Conservation (phyloP, 2,888 invertebrate species). For the Gymnosoma rotundatum region DNA sequence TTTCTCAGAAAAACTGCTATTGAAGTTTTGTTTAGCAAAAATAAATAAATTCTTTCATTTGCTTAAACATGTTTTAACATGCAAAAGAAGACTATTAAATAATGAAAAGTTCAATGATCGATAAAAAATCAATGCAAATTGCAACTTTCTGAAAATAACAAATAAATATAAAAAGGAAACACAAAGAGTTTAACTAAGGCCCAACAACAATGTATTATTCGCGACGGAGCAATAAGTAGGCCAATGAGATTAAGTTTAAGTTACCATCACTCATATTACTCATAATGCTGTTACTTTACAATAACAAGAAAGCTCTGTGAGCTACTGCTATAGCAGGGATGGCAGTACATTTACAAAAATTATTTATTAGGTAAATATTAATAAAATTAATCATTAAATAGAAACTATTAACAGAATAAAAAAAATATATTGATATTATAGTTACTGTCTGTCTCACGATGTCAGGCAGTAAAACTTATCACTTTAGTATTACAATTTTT, state of each 20-base stretch:
- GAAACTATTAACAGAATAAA: no score
- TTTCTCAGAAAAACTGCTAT: no score
- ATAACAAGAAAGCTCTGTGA: constrained; percentile 5
- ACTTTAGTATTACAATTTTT: no score
- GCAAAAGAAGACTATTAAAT: constrained; percentile 29
- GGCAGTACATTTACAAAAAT: neutral
- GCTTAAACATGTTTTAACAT: constrained; percentile 41
- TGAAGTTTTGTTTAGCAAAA: constrained; percentile 1
- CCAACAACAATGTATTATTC: constrained; percentile 15
- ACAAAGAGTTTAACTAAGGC: constrained; percentile 25
- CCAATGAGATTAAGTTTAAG: constrained; percentile 62
- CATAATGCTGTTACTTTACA: constrained; percentile 34
- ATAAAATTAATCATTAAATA: no score
- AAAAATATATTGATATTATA: no score
- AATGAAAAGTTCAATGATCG: constrained; percentile 56
- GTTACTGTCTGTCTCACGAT: no score
- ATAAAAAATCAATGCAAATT: constrained; percentile 34
- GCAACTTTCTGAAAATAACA: constrained; percentile 44
- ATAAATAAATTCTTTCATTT: constrained; percentile 35
- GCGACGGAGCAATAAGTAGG: constrained; percentile 56
- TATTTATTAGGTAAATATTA: no score
- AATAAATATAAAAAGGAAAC: neutral
- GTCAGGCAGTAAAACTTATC: no score
- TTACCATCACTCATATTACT: constrained; percentile 10
- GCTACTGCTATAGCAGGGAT: constrained; percentile 14